Base-by-base conservation (phyloP, 2,797 vertebrate species). In the Myripristis jacobus region DNA sequence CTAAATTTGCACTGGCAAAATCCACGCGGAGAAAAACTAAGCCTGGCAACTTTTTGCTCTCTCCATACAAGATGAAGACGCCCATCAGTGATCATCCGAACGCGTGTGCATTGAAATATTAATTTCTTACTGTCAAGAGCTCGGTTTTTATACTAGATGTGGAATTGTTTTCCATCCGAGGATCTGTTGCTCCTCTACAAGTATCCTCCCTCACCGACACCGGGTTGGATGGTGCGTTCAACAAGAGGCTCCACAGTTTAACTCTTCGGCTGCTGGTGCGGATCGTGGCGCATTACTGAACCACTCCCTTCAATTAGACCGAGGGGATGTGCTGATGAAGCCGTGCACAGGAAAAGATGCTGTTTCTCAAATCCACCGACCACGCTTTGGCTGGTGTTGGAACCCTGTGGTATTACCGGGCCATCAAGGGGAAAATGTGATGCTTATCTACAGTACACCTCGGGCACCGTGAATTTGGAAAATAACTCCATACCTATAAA, bases 181-280 rank as follows among this genome's bases (percentile, higher is more conserved):
- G 73, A 93, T 89, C 87, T 93, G 92, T 93, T 91, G 93, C 91
- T 88, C 86, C 85, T 86, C 85, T 71, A 81, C 71, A 86, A 89
- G 85, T 82, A 59, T 87, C 84, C 83, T 90, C 81, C 86, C 82
- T 78, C 80, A 73, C 84, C 81, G 87, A 91, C 90, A 79, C 87
- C 88, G 75, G 73, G 87, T 79, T 89, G 90, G 87, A 88, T 84
- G 85, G 87, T 66, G 87, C 75, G 70, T 46, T 80, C 85, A 86
- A 80, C 87, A 78, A 81, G 86, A 87, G 83, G 18, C 82, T 79
- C 80, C 21, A 58, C 68, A 41, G 29, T 54, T 94, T 93, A 94
- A 93, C 94, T 62, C 89, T 84, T 89, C 63, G 63, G 52, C 46
- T 81, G 81, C 91, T 60, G 91, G 64, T 18, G 60, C 48, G 38